Evolutionary conservation across 37 sponge, comb jelly and placozoan species (phyloP), one percentile per base, ranked within the genome.

Genomic region (Geodia barretti): DNA sequence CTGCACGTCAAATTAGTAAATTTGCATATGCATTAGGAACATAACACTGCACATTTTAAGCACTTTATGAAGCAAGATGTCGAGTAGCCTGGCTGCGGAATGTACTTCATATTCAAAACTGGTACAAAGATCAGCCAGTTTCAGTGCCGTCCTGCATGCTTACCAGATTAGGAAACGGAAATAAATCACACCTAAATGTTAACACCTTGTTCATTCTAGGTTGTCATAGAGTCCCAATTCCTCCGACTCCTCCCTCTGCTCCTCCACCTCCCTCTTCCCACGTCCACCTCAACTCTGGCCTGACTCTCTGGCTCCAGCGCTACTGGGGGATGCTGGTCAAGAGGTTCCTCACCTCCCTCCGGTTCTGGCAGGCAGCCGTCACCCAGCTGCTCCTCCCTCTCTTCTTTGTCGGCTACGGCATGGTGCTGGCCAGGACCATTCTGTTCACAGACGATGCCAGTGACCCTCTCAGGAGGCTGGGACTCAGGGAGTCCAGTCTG

Each of bases 221-320:
- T n/a, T n/a, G n/a, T n/a, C n/a, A n/a, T n/a, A n/a, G n/a, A n/a
- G n/a, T n/a, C n/a, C n/a, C n/a, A n/a, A n/a, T n/a, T n/a, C n/a
- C n/a, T n/a, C n/a, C n/a, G n/a, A n/a, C n/a, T n/a, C 19, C 30
- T 65, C 26, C 7, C 66, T 65, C 30, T 29, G 31, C 7, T 19
- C 60, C 4, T 9, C 29, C n/a, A 47, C 61, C 62, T 33, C 62
- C 35, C 36, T 17, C 5, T 54, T 64, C 14, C 41, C 40, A 31
- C 42, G 2, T 35, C 42, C 29, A 11, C 25, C 67, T 80, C 1
- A 79, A 84, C 67, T 40, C 70, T 28, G 87, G 87, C 25, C 20
- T 82, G 4, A 68, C 42, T 4, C 72, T 87, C 4, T 87, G 88
- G 87, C 17, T 73, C 1, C 88, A 92, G 60, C 87, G 87, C 59